phyloP scores from a whole-genome alignment of 2,888 invertebrate species.

The Lasius platythorax region DNA sequence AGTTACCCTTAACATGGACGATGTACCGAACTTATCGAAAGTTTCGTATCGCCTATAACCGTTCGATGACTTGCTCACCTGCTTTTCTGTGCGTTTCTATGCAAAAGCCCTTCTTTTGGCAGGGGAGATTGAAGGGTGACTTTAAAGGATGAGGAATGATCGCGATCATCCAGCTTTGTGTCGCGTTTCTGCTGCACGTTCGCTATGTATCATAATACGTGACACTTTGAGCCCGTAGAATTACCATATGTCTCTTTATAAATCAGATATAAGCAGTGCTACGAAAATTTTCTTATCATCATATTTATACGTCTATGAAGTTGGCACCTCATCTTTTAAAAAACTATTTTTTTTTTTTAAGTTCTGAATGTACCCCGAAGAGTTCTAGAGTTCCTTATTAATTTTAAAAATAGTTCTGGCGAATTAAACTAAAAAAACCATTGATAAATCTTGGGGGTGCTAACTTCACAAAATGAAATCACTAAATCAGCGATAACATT shows the following conservation, averaged over 20 bases:
- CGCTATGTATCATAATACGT: constrained; percentile 25
- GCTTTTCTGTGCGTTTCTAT: constrained; percentile 9
- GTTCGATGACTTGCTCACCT: constrained; percentile 40
- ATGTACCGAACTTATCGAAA: constrained; percentile 36
- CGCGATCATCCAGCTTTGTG: constrained; percentile 36
- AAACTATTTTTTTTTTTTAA: no score
- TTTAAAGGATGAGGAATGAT: constrained; percentile 43
- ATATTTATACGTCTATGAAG: neutral
- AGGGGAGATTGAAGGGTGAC: constrained; percentile 42
- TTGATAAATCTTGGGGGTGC: no score
- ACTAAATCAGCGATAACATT: no score
- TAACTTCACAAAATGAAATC: no score
- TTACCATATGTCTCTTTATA: constrained; percentile 21
- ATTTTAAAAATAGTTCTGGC: no score
- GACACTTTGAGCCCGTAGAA: constrained; percentile 17
- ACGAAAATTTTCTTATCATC: constrained; percentile 9
- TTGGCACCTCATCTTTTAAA: no score
- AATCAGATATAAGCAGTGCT: neutral
- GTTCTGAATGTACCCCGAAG: no score
- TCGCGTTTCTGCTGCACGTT: constrained; percentile 23
- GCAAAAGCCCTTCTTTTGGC: constrained; percentile 24
- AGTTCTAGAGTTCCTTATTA: no score
- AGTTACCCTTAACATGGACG: constrained; percentile 20
- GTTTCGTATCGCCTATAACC: constrained; percentile 25
- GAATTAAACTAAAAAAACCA: no score